Evolutionary conservation across 2,888 invertebrate genomes (phyloP), one percentile per base, ranked within the genome.

Genomic region (Thera britannica): DNA sequence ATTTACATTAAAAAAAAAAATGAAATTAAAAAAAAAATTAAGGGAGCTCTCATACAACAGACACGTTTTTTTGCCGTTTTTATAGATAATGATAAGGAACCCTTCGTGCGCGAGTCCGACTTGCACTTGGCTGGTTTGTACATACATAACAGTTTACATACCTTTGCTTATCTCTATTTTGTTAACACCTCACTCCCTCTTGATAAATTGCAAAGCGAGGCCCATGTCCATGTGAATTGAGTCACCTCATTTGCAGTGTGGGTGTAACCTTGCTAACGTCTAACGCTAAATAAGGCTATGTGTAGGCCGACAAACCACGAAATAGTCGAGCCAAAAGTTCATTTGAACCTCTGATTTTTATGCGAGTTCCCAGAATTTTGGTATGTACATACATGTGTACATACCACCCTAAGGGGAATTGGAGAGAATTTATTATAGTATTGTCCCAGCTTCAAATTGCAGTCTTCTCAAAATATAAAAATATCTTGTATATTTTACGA

Each of bases 191-290:
- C 8, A 34, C 23, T 23, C 8, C 36, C 5, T 58, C 34, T 6
- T 63, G 60, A 46, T 51, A 58, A 62, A 58, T 56, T 61, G 48
- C 56, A 69, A 67, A 62, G 64, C 65, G 65, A 67, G 68, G 69
- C 44, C 59, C 52, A 48, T 46, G 61, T 36, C 65, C 55, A 58
- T 49, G 59, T 7, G 59, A 60, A 83, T 88, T 87, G 89, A 90
- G 87, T 90, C 90, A 88, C 80, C 77, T 67, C 67, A 76, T 49
- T 67, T 59, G 68, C 56, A 9, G 55, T 59, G 92, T 90, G 83
- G 90, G 92, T 78, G 89, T 81, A 88, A 82, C 90, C 93, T 92
- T 87, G 91, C 85, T 75, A 75, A 78, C 74, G 77, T 78, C 72
- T 72, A 70, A 77, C 83, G 74, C 81, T 83, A 78, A 86, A 88